A percentile compares a stretch with the other conserved stretches of the same genome.
Evolutionary conservation across 2,797 vertebrate genomes (phyloP).

Genomic region (Clarias pachynema): DNA sequence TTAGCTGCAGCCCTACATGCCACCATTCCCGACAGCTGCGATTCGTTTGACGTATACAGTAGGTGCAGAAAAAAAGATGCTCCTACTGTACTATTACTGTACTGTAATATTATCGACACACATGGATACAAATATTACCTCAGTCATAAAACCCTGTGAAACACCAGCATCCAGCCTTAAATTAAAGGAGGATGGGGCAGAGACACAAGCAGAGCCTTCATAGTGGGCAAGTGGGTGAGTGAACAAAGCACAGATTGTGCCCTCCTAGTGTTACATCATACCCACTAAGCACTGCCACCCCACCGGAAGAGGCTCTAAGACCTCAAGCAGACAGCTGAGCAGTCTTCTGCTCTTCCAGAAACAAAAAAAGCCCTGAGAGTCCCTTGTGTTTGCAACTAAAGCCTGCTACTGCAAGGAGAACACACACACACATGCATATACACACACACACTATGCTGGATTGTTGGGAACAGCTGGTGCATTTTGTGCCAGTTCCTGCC

Average conservation of each 20-base stretch:
- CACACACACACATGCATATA: constrained; percentile 36
- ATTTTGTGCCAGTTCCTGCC: constrained; percentile 65
- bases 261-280: constrained; percentile 56
- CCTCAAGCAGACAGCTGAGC: constrained; percentile 66
- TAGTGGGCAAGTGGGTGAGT: constrained; percentile 14
- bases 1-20: too few species aligned
- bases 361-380: constrained; percentile 57
- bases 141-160: not conserved
- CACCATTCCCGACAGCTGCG: not conserved
- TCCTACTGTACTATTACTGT: too few species aligned
- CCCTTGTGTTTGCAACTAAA: constrained; percentile 59
- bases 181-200: constrained; percentile 12
- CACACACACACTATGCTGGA: constrained; percentile 42
- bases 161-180: constrained; percentile 5
- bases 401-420: constrained; percentile 55
- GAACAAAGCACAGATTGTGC: constrained; percentile 62
- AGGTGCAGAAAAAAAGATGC: not conserved
- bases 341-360: constrained; percentile 57
- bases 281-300: constrained; percentile 52
- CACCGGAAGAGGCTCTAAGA: constrained; percentile 63
- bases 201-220: constrained; percentile 44
- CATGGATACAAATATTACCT: not conserved
- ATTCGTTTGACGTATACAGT: not conserved
- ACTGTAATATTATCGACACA: not conserved
- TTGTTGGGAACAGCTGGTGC: constrained; percentile 67